Base-by-base conservation (phyloP, 2,888 invertebrate genomes). In the Drosophila gaucha region DNA sequence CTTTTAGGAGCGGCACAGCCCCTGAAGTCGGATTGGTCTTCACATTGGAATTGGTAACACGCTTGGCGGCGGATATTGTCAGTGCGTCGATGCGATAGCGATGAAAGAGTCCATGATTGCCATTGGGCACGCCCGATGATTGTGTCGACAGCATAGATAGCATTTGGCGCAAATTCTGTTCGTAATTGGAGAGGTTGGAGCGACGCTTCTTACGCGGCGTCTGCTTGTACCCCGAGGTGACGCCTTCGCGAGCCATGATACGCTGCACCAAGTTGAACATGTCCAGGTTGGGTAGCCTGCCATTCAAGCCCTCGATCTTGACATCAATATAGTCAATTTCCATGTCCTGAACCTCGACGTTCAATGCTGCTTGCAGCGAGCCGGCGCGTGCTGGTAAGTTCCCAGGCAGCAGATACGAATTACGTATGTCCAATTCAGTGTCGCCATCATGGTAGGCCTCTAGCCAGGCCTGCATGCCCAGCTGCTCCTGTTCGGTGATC, bases 261-360 rank as follows among this genome's bases (percentile, higher is more conserved):
- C 97, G 95, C 82, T 97, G 96, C 0, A 97, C 96, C 68, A 99
- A 93, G 91, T 99, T 99, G 71, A 99, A 96, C 62, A 99, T 94
- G 92, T 99, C 99, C 83, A 99, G 93, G 92, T 99, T 99, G 0
- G 99, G 99, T 47, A 99, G 92, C 90, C 99, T 99, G 0, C 99
- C 99, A 91, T 99, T 99, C 12, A 99, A 91, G 0, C 99, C 99
- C 92, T 98, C 97, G 26, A 98, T 94, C 91, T 96, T 96, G 0
- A 98, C 94, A 89, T 97, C 96, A 52, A 96, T 93, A 83, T 95
- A 95, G 72, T 94, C 95, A 74, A 96, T 93, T 89, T 94, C 94
- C 73, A 95, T 94, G 22, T 94, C 93, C 90, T 96, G 95, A 36
- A 99, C 94, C 92, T 99, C 98, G 79, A 99, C 93, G 93, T 98